phyloP scores from a whole-genome alignment of 2,888 invertebrate species.

The Cerastis leucographa region DNA sequence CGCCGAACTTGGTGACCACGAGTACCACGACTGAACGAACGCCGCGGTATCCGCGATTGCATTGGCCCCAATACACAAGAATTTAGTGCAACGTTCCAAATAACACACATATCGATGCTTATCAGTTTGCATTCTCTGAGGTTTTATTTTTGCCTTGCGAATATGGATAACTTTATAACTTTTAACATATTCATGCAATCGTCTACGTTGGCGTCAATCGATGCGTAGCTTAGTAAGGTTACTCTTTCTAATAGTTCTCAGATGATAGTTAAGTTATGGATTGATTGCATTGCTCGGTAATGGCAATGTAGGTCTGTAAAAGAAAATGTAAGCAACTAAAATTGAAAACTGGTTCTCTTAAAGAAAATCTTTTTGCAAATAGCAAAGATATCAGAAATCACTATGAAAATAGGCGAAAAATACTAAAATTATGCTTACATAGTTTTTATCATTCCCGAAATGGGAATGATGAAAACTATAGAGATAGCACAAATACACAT shows the following conservation, averaged over 20 bases:
- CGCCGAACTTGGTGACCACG: conserved; percentile 14
- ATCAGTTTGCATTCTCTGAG: conserved; percentile 18
- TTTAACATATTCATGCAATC: not conserved
- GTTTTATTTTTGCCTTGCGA: not conserved
- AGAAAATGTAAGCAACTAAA: not conserved
- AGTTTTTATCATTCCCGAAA: conserved; percentile 12
- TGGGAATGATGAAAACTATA: no score
- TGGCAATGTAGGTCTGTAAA: not conserved
- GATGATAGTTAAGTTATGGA: not conserved
- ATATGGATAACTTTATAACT: not conserved
- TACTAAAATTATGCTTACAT: not conserved
- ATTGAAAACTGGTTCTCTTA: not conserved
- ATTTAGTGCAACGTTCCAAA: conserved; percentile 55
- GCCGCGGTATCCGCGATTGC: conserved; percentile 53
- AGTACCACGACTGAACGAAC: conserved; percentile 3
- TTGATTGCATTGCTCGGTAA: not conserved
- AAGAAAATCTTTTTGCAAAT: not conserved
- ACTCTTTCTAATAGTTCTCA: not conserved
- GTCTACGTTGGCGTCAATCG: not conserved
- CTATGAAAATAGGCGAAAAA: not conserved
- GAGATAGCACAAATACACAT: not conserved
- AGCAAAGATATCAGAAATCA: not conserved
- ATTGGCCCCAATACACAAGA: conserved; percentile 65
- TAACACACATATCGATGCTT: conserved; percentile 27
- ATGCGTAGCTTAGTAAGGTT: not conserved